phyloP scores from a whole-genome alignment of 2,888 invertebrate species.

The Polymixis lichenea region DNA sequence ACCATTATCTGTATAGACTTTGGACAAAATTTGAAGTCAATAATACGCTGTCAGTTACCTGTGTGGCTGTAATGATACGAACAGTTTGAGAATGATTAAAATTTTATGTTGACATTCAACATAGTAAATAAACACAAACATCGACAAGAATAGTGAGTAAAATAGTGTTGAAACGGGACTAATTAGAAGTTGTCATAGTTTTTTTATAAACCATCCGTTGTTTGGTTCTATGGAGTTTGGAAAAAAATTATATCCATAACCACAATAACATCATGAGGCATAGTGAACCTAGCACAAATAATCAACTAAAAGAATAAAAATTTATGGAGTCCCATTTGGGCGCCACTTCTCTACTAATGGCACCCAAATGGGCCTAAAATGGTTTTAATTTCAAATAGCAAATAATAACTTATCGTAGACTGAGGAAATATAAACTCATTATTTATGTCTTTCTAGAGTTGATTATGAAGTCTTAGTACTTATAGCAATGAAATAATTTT shows the following conservation, averaged over 20 bases:
- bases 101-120: not conserved
- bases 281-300: not conserved
- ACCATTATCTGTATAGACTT: not conserved
- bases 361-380: conserved; percentile 7
- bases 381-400: not conserved
- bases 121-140: not conserved
- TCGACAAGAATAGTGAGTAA: not conserved
- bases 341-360: conserved; percentile 18
- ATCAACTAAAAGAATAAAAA: not conserved
- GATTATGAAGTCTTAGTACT: conserved; percentile 7
- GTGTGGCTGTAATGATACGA: not conserved
- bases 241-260: too few species aligned
- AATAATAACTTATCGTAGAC: not conserved
- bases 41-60: not conserved
- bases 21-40: not conserved
- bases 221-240: not conserved
- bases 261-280: not conserved
- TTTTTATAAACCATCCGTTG: not conserved
- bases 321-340: conserved; percentile 24
- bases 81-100: not conserved
- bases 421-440: not conserved
- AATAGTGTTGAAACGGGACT: not conserved
- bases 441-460: not conserved
- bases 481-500: not conserved
- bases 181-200: not conserved